Conservation (phyloP, 2,888 invertebrate genomes). For the Ichneumoninae sp. region DNA sequence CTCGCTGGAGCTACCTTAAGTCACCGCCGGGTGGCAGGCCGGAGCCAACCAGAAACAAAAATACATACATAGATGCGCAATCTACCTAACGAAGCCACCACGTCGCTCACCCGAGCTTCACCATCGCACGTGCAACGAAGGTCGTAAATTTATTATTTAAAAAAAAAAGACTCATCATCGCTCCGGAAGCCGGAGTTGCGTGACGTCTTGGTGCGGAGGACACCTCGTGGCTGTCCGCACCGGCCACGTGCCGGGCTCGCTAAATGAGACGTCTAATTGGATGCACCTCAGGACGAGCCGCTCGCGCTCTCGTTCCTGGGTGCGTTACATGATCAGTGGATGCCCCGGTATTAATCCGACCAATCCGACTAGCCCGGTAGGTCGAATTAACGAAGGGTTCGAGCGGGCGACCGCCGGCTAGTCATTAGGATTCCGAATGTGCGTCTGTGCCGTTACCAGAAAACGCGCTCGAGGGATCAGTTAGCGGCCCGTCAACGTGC, state of each 20-base stretch:
- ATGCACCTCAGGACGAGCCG: slow-evolving; percentile 41
- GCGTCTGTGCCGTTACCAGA: slow-evolving; percentile 39
- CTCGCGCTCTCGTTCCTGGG: neutral
- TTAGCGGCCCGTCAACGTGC: slow-evolving; percentile 60
- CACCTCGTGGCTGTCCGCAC: neutral
- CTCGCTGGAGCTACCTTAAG: too few relatives aligned
- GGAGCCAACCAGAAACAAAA: too few relatives aligned
- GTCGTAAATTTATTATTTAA: neutral
- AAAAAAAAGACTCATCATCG: neutral
- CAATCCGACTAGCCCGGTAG: slow-evolving; percentile 16
- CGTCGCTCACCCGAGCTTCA: neutral
- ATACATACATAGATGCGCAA: neutral
- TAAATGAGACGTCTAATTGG: slow-evolving; percentile 62
- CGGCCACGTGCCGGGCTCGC: slow-evolving; percentile 43
- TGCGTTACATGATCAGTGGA: slow-evolving; percentile 57
- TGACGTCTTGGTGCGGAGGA: neutral
- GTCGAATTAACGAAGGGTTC: slow-evolving; percentile 41
- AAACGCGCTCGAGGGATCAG: slow-evolving; percentile 52
- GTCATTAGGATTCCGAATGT: slow-evolving; percentile 67
- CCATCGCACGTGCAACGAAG: neutral
- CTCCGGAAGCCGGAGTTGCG: neutral
- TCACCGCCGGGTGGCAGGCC: too few relatives aligned
- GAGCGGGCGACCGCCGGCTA: slow-evolving; percentile 15
- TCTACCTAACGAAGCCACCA: neutral
- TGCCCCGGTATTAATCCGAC: slow-evolving; percentile 49